Percentiles rank a stretch among this genome's conserved stretches.
These are phyloP conservation scores for Macaca mulatta DNA, from an alignment of 2,113 vertebrate species.

Conservation along the genomic window DNA sequence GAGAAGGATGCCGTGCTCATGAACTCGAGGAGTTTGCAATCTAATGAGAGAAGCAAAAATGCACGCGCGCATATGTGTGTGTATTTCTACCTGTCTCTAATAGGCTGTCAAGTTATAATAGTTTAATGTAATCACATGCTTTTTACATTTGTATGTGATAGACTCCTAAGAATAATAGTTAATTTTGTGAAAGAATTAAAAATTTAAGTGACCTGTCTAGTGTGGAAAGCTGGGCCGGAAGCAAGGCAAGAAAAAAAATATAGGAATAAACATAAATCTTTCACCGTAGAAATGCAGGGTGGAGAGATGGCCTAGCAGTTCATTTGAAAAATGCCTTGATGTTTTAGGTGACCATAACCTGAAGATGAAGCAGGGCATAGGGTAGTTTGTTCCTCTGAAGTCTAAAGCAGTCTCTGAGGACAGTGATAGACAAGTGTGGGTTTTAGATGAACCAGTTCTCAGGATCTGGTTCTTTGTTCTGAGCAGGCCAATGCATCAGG, in stretches of 20 bases:
- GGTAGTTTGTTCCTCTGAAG: background rate
- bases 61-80: background rate
- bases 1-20: background rate
- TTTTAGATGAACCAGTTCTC: background rate
- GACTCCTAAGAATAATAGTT: slow-evolving; percentile 38
- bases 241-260: slow-evolving; percentile 36
- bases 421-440: background rate
- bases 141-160: slow-evolving; percentile 10
- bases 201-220: slow-evolving; percentile 36
- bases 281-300: background rate
- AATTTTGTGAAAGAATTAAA: slow-evolving; percentile 54
- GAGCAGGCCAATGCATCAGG: background rate
- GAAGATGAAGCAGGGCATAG: background rate
- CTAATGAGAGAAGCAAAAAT: slow-evolving; percentile 39
- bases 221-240: background rate
- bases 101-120: background rate
- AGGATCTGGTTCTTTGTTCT: background rate
- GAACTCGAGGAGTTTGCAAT: background rate
- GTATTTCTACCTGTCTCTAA: background rate
- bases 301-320: background rate
- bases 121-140: background rate
- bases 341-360: background rate
- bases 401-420: background rate
- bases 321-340: background rate
- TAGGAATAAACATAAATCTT: slow-evolving; percentile 13